A percentile compares a stretch with the other conserved stretches of the same genome.
Evolutionary conservation across 2,888 invertebrate species (phyloP).

Genomic region (Andrena dorsata): DNA sequence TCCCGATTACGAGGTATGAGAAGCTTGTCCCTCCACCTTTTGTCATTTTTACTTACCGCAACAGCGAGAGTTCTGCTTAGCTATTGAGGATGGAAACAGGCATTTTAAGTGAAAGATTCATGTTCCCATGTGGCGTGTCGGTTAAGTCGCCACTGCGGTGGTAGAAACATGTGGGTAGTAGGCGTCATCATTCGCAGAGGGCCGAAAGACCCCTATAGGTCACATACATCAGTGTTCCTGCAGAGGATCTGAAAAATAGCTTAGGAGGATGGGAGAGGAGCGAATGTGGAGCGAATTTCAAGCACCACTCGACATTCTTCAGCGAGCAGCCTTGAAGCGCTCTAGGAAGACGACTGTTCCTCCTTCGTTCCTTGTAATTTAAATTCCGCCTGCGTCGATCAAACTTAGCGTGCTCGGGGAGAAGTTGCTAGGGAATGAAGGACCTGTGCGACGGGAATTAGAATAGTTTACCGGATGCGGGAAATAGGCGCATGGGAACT

Average conservation of each 20-base stretch:
- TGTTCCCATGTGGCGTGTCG: too few species aligned
- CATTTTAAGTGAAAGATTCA: too few species aligned
- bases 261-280: background rate
- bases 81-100: too few species aligned
- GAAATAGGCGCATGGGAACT: too few species aligned
- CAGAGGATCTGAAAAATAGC: conserved; percentile 6
- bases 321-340: conserved; percentile 20
- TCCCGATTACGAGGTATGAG: background rate
- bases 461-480: too few species aligned
- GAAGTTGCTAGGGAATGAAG: background rate
- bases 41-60: background rate
- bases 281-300: conserved; percentile 15
- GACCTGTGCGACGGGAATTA: background rate
- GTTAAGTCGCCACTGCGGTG: too few species aligned
- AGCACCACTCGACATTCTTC: conserved; percentile 1
- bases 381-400: conserved; percentile 4
- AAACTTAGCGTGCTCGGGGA: background rate
- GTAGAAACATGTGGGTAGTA: conserved; percentile 2
- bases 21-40: background rate
- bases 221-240: background rate
- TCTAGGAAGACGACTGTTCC: background rate
- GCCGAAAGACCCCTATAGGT: background rate
- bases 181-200: background rate
- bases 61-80: too few species aligned
- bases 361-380: conserved; percentile 15